Evolutionary conservation across 2,888 invertebrate species (phyloP).

Genomic region (Drosophila austrosaltans): DNA sequence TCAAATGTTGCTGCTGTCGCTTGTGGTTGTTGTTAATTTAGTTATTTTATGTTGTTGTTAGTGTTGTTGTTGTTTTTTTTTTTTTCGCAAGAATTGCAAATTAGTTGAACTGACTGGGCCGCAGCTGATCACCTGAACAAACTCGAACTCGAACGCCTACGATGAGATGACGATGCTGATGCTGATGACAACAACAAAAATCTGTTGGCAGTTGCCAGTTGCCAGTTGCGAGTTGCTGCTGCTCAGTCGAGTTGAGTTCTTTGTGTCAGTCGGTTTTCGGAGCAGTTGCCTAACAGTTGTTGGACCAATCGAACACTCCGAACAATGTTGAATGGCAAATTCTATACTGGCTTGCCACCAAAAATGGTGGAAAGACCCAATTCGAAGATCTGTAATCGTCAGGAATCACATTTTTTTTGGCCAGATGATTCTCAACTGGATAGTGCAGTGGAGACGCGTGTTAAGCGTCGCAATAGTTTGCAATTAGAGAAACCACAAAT

Average conservation of each 20-base stretch:
- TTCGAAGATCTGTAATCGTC: constrained; percentile 75
- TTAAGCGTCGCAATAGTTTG: constrained; percentile 71
- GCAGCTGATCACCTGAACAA: constrained; percentile 45
- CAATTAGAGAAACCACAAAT: constrained; percentile 55
- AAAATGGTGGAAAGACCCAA: constrained; percentile 80
- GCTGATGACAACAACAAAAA: constrained; percentile 18
- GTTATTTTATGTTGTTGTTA: constrained; percentile 27
- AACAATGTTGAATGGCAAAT: constrained; percentile 83
- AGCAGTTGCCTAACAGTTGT: constrained; percentile 39
- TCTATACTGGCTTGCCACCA: constrained; percentile 82
- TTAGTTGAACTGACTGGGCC: constrained; percentile 57
- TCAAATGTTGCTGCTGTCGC: constrained; percentile 49
- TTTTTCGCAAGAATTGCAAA: constrained; percentile 77
- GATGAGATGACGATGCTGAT: constrained; percentile 48
- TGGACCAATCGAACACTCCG: constrained; percentile 22
- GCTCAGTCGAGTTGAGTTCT: constrained; percentile 55
- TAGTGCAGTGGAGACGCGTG: constrained; percentile 71
- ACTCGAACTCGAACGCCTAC: constrained; percentile 67
- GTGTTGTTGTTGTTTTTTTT: constrained; percentile 32
- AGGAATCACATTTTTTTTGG: constrained; percentile 83
- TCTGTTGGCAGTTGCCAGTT: constrained; percentile 11
- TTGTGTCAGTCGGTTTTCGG: constrained; percentile 61
- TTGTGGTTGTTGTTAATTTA: constrained; percentile 29
- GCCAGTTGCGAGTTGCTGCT: constrained; percentile 37
- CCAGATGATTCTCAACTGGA: constrained; percentile 81